Percentiles rank a stretch among this genome's conserved stretches.
phyloP scores from a whole-genome alignment of 2,797 vertebrate genomes.

The Sebastes steindachneri region DNA sequence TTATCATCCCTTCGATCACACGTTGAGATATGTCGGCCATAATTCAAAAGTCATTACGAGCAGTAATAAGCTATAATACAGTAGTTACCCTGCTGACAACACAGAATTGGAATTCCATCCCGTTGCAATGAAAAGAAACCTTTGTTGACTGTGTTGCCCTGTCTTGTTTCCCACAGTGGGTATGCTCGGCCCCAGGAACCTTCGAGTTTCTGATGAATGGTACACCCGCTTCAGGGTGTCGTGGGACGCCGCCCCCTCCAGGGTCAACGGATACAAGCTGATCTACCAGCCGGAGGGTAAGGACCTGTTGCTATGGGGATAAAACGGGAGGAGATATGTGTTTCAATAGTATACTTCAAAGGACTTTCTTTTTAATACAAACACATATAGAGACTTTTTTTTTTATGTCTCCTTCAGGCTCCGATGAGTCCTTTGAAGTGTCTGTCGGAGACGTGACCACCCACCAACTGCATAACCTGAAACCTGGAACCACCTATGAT shows the following conservation, averaged over 20 bases:
- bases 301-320: background rate
- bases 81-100: slow-evolving; percentile 41
- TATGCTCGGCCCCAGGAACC: slow-evolving; percentile 93
- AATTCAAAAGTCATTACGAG: slow-evolving; percentile 32
- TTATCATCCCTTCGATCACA: slow-evolving; percentile 13
- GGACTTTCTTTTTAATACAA: background rate
- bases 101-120: slow-evolving; percentile 20
- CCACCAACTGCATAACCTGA: slow-evolving; percentile 90
- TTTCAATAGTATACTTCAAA: background rate
- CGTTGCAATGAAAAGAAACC: background rate
- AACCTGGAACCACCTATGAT: slow-evolving; percentile 94
- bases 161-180: slow-evolving; percentile 85
- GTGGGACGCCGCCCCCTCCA: slow-evolving; percentile 93
- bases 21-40: slow-evolving; percentile 6
- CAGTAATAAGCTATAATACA: slow-evolving; percentile 4
- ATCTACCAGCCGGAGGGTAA: slow-evolving; percentile 93
- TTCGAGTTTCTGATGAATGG: slow-evolving; percentile 97
- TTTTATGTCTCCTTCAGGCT: slow-evolving; percentile 74
- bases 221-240: slow-evolving; percentile 97
- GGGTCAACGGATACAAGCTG: slow-evolving; percentile 95
- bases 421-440: slow-evolving; percentile 87
- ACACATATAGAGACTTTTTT: background rate
- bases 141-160: slow-evolving; percentile 23
- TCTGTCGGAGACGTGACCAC: slow-evolving; percentile 94
- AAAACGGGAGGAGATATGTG: background rate